A percentile compares a stretch with the other conserved stretches of the same genome.
Conservation (phyloP, 2,797 vertebrate species). For the Cirrhinus mrigala region DNA sequence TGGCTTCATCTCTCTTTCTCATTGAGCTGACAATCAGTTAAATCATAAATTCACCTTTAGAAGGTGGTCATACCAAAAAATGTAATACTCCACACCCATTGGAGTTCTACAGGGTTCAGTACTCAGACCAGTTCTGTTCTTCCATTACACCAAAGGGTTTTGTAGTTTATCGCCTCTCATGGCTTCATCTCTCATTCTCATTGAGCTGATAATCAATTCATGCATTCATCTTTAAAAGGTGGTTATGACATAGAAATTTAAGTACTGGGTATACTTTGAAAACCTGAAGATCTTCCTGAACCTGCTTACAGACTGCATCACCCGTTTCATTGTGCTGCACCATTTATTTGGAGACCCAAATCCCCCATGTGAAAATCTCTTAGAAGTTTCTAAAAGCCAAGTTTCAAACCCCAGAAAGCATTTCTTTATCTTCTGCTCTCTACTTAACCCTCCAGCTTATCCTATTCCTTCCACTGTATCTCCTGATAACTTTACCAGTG, state of each 20-base stretch:
- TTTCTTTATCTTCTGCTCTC: conserved; percentile 5
- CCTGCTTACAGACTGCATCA: neutral
- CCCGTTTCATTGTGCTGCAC: neutral
- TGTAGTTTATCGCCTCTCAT: neutral
- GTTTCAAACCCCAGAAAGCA: neutral
- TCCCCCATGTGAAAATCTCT: neutral
- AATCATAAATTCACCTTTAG: no score
- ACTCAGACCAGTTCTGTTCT: neutral
- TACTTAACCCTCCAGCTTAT: neutral
- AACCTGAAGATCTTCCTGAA: neutral
- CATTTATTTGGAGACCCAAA: conserved; percentile 19
- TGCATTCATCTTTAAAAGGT: neutral
- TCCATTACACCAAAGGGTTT: neutral
- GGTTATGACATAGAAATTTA: neutral
- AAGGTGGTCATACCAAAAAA: no score
- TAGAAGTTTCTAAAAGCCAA: neutral
- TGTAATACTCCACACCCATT: neutral
- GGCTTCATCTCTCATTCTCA: neutral
- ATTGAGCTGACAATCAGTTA: neutral
- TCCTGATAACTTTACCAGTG: neutral
- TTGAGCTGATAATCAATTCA: neutral
- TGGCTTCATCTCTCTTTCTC: neutral
- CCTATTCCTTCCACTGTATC: neutral
- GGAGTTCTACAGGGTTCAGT: neutral
- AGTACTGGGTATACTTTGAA: neutral